A percentile compares a stretch with the other conserved stretches of the same genome.
Conservation (phyloP, 2,113 vertebrate species). For the Podarcis raffonei region DNA sequence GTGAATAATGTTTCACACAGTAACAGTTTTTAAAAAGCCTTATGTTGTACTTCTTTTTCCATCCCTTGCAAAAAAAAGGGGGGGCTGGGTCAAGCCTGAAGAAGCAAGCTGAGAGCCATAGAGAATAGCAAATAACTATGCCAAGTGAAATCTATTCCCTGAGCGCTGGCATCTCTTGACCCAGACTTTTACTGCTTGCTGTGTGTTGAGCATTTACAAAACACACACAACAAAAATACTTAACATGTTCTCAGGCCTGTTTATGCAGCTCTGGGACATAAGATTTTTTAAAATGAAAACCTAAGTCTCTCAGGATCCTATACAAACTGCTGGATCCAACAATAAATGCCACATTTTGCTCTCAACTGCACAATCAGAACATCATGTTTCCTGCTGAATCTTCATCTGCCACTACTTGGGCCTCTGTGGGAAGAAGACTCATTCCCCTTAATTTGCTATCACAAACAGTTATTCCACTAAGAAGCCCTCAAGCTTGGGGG, state of each 20-base stretch:
- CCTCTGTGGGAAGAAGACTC: background rate
- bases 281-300: background rate
- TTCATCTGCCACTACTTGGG: background rate
- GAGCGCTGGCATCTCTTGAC: background rate
- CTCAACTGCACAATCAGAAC: background rate
- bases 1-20: background rate
- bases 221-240: background rate
- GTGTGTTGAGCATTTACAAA: background rate
- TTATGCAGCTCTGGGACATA: background rate
- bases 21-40: background rate
- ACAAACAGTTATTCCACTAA: background rate
- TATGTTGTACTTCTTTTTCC: background rate
- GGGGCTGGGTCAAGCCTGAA: background rate
- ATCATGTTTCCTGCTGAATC: background rate
- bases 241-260: background rate
- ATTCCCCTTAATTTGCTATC: background rate
- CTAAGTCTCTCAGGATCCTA: background rate
- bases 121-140: background rate
- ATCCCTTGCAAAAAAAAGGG: no score
- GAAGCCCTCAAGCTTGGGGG: background rate
- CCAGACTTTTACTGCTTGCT: background rate
- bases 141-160: background rate
- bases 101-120: background rate
- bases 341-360: background rate
- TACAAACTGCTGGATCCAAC: background rate